Base-by-base conservation (phyloP, 2,113 vertebrate genomes). In the Sphyrna mokarran region DNA sequence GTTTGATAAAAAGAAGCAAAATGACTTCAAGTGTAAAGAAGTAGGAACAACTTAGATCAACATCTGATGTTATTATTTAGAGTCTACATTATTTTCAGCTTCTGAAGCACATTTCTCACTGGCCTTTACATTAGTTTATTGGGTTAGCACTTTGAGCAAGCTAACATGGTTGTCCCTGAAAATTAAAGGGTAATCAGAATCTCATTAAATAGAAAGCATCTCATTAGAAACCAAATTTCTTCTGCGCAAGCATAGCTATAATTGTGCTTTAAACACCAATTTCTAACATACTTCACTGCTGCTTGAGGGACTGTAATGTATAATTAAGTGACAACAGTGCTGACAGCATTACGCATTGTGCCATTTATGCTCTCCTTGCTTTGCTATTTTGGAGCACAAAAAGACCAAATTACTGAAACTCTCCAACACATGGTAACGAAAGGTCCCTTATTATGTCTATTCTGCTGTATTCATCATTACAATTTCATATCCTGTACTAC, bases 321-420 rank as follows among this genome's bases (percentile, higher is more conserved):
- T 89, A 89, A 89, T 89, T 89, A 89, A 89, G 86, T 58, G 14
- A 16, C 78, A 83, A 83, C n/a, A 83, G n/a, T 40, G n/a, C 78
- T 83, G 48, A 89, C 86, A 89, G 54, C 29, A 29, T 89, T 89
- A 58, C 5, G 0, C 26, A 9, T 89, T 54, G 1, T 89, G 54
- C 23, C 86, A 89, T 61, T 48, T 58, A 61, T 89, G 23, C 20
- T 89, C 4, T 58, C 43, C 20, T 48, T 89, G 14, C 54, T 11
- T 89, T 29, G 86, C 86, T 89, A 89, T 89, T 89, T 89, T 89
- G 54, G 85, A 40, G 78, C n/a, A 83, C 78, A 83, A 83, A 83
- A 83, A 18, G n/a, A 83, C 78, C n/a, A 83, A 83, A 86, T 91
- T 29, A 63, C 89, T n/a, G 54, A 91, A 91, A 93, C 18, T 58